Evolutionary conservation across 2,888 invertebrate genomes (phyloP), one percentile per base, ranked within the genome.

Genomic region (Synanthedon formicaeformis): DNA sequence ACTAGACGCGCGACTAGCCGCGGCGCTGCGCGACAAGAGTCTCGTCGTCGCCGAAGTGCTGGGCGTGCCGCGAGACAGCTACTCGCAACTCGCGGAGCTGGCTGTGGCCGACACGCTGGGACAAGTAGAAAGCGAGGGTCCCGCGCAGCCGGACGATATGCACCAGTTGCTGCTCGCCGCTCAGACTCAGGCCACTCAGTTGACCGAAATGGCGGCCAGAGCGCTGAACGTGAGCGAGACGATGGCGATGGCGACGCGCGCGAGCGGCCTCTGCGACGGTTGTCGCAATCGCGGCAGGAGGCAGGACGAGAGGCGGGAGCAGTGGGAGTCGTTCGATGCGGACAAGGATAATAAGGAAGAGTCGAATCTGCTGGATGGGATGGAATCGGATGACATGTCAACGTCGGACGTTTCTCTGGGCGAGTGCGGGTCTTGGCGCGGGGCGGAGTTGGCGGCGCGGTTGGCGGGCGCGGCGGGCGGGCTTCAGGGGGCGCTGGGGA

Each of bases 161-260:
- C 75, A 81, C 27, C 84, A 83, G 53, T 66, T 88, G 52, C 57
- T 88, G 6, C 63, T 88, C 0, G 84, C 82, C 0, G 88, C 88
- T 52, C 80, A 83, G 51, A 75, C 78, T 54, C 88, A 88, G 62
- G 84, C 76, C 13, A 80, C 68, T 58, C 78, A 82, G 59, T 68
- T 82, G 50, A 80, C 78, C 5, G 72, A 75, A 57, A 59, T 72
- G 1, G 64, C 85, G 12, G 68, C 75, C 2, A 66, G 67, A 8
- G 79, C 80, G 2, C 63, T 86, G 45, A 53, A 61, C 0, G 74
- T 78, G 51, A 61, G 64, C 58, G 81, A 78, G 52, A 66, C 75
- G 10, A 66, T 60, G 2, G 61, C 64, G 0, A 69, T 81, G n/a
- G 65, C 68, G 50, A 50, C 52, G 58, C 2, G 45, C n/a, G n/a